These are phyloP conservation scores for Rhinella marina DNA, from an alignment of 2,797 vertebrate genomes.

Conservation along the genomic window DNA sequence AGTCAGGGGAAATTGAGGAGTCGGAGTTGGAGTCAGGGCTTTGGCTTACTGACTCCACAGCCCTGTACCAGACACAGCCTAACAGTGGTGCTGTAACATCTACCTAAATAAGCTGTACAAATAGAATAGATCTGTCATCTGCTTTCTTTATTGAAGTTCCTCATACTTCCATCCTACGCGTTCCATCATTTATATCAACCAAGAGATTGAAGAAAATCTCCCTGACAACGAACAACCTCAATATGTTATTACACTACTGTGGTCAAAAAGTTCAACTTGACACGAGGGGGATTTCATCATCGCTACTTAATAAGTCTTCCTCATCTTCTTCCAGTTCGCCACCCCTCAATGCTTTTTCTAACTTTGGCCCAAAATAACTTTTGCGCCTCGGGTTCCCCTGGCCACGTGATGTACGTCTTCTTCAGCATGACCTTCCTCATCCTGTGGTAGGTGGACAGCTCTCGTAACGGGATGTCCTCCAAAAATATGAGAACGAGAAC, in stretches of 20 bases:
- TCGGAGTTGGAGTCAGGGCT: no score
- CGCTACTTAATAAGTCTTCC: not conserved
- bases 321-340: slow-evolving; percentile 53
- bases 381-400: slow-evolving; percentile 74
- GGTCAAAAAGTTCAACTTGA: not conserved
- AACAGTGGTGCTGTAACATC: not conserved
- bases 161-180: not conserved
- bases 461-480: slow-evolving; percentile 78
- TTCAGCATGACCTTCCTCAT: slow-evolving; percentile 88
- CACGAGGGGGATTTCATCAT: not conserved
- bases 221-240: not conserved
- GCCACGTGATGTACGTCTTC: slow-evolving; percentile 87
- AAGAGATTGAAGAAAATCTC: no score
- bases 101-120: not conserved
- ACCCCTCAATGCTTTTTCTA: slow-evolving; percentile 73
- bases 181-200: not conserved
- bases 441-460: slow-evolving; percentile 81
- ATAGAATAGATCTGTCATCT: not conserved
- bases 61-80: not conserved
- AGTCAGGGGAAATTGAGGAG: no score
- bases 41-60: no score
- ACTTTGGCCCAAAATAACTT: slow-evolving; percentile 84
- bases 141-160: not conserved
- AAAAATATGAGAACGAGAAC: slow-evolving; percentile 84
- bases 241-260: not conserved